Evolutionary conservation across 2,797 vertebrate genomes (phyloP).

Genomic region (Argya squamiceps): DNA sequence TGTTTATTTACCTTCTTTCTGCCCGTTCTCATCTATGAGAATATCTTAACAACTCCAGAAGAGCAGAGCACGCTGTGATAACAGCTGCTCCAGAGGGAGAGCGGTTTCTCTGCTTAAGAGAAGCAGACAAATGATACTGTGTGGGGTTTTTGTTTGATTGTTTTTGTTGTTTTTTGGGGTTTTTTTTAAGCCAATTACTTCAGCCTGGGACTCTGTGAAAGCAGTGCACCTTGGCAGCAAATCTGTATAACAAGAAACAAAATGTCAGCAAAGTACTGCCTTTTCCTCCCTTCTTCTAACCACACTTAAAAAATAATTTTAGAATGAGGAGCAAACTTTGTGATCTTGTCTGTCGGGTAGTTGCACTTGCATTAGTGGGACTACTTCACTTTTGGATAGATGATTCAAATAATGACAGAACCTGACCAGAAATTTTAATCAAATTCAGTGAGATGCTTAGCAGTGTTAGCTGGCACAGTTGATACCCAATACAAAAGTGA

Average conservation of each 20-base stretch:
- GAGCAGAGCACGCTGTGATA: background rate
- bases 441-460: background rate
- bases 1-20: slow-evolving; percentile 28
- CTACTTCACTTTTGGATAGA: background rate
- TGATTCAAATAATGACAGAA: background rate
- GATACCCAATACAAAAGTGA: background rate
- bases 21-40: background rate
- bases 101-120: background rate
- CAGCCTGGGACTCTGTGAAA: background rate
- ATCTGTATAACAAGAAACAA: background rate
- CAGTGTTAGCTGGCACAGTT: background rate
- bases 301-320: background rate
- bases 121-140: background rate
- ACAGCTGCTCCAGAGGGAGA: background rate
- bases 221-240: background rate
- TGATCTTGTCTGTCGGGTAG: background rate
- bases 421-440: background rate
- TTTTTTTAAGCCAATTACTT: background rate
- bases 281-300: background rate
- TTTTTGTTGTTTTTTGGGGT: no score
- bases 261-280: background rate
- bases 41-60: background rate
- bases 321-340: background rate
- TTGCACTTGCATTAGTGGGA: background rate
- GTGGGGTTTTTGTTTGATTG: background rate